Evolutionary conservation across 2,113 vertebrate genomes (phyloP).

Genomic region (Dasyprocta punctata): DNA sequence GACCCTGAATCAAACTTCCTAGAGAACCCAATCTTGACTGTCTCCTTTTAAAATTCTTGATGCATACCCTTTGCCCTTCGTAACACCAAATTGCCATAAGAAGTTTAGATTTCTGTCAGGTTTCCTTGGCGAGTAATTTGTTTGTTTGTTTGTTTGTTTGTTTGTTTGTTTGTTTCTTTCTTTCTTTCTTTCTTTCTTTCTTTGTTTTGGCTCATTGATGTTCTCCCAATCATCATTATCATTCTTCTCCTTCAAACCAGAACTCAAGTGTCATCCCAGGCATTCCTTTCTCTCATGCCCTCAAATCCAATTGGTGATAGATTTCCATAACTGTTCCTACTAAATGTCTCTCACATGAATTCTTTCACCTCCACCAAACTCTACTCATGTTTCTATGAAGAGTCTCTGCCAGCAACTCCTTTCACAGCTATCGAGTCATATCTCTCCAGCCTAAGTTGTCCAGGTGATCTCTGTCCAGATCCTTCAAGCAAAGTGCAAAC

Average conservation of each 20-base stretch:
- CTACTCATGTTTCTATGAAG: neutral
- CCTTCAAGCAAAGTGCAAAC: neutral
- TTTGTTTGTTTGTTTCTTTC: neutral
- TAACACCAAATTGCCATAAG: neutral
- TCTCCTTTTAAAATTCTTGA: neutral
- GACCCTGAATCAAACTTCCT: neutral
- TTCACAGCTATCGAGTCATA: neutral
- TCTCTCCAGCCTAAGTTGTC: neutral
- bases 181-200: too few relatives aligned
- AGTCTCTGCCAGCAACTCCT: neutral
- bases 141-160: neutral
- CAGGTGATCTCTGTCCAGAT: neutral
- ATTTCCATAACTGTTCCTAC: neutral
- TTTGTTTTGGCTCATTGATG: neutral
- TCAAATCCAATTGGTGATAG: neutral
- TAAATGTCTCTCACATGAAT: neutral
- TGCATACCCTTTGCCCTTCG: neutral
- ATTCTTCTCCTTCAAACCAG: neutral
- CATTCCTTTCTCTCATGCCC: neutral
- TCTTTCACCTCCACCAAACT: neutral
- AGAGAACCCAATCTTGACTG: neutral
- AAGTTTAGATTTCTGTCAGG: neutral
- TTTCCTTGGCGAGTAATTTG: neutral
- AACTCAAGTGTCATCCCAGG: neutral
- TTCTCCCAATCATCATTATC: too few relatives aligned